These are phyloP conservation scores for Podilymbus podiceps DNA, from an alignment of 2,113 vertebrate species.

Conservation along the genomic window DNA sequence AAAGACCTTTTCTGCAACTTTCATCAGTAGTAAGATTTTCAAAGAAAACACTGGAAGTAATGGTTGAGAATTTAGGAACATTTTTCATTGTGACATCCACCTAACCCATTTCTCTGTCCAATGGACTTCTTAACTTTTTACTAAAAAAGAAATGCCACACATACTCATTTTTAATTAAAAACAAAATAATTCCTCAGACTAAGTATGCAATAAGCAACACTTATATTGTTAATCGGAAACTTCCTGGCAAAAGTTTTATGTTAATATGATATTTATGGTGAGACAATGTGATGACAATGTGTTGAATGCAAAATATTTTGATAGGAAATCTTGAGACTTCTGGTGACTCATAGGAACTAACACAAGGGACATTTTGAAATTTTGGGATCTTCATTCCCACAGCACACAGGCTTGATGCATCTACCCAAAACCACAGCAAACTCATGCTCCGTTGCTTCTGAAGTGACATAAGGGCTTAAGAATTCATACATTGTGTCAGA, in stretches of 20 bases:
- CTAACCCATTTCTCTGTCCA: neutral
- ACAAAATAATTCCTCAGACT: neutral
- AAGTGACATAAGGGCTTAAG: neutral
- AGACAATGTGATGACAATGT: neutral
- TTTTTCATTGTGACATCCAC: neutral
- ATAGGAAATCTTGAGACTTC: neutral
- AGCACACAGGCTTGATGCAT: neutral
- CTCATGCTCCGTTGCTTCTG: neutral
- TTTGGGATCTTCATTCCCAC: neutral
- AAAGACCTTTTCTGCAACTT: constrained; percentile 14
- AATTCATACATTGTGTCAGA: neutral
- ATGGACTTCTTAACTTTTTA: neutral
- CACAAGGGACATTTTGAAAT: neutral
- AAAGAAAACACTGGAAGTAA: constrained; percentile 20
- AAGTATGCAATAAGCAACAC: neutral
- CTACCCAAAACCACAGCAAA: neutral
- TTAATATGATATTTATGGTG: neutral
- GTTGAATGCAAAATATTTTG: neutral
- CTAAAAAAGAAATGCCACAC: neutral
- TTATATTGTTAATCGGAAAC: neutral
- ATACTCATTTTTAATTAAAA: neutral
- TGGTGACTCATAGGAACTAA: neutral
- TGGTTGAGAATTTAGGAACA: neutral
- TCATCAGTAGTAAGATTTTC: neutral
- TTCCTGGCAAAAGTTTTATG: neutral